phyloP scores from a whole-genome alignment of 1,140 invertebrate species.

The Adoxophyes honmai region DNA sequence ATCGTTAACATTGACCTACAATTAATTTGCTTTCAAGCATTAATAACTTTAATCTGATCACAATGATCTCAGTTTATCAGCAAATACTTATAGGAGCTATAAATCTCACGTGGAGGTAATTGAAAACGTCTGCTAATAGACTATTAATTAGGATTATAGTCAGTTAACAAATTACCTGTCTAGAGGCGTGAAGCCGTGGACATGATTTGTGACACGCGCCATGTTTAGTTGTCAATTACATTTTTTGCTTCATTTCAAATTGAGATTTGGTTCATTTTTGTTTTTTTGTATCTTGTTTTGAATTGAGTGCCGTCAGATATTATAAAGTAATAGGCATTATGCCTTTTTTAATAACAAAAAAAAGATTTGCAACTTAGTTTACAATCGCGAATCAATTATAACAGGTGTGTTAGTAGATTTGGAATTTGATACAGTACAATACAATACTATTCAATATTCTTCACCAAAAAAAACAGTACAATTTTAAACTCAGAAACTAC shows the following conservation, averaged over 20 bases:
- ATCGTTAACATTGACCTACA: slow-evolving; percentile 2
- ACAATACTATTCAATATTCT: too few species aligned
- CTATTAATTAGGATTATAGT: slow-evolving; percentile 65
- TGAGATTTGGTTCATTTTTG: background rate
- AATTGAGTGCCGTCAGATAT: too few species aligned
- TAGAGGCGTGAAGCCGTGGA: background rate
- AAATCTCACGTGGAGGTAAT: slow-evolving; percentile 60
- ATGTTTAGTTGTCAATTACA: background rate
- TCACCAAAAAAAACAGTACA: too few species aligned
- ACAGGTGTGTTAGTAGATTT: too few species aligned
- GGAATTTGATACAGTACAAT: too few species aligned
- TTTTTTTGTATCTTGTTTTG: background rate
- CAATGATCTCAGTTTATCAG: slow-evolving; percentile 45
- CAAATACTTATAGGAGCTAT: slow-evolving; percentile 39
- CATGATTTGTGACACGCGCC: slow-evolving; percentile 12
- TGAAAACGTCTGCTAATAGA: slow-evolving; percentile 61
- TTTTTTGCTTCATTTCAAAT: slow-evolving; percentile 6
- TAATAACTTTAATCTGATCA: slow-evolving; percentile 39
- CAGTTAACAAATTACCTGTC: slow-evolving; percentile 49
- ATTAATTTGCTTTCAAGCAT: slow-evolving; percentile 25
- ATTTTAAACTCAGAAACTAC: too few species aligned
- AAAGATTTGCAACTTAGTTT: too few species aligned
- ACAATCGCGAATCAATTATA: too few species aligned
- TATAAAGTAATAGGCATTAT: too few species aligned
- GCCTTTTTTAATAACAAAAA: too few species aligned